Evolutionary conservation across 2,888 invertebrate species (phyloP).

Genomic region (Dorcus parallelipipedus): DNA sequence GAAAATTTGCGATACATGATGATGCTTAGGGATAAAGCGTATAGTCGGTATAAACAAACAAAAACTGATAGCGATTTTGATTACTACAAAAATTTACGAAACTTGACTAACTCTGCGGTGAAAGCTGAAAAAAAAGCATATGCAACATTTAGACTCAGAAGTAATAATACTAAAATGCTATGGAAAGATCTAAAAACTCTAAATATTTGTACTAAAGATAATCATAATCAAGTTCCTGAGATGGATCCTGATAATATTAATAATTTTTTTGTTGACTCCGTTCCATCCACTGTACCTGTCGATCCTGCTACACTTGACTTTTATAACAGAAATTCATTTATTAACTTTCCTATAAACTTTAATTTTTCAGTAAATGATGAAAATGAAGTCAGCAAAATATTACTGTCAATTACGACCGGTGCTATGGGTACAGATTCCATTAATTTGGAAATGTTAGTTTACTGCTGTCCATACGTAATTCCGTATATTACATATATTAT

Average conservation of each 20-base stretch:
- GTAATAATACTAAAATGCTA: background rate
- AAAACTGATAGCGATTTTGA: background rate
- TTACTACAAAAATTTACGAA: background rate
- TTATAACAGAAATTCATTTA: no score
- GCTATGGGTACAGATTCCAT: background rate
- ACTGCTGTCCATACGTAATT: no score
- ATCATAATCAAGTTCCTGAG: background rate
- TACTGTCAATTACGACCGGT: background rate
- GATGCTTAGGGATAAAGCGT: constrained; percentile 3
- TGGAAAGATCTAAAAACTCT: background rate
- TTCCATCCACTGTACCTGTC: no score
- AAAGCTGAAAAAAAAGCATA: background rate
- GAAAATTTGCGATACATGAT: background rate
- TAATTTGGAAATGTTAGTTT: background rate
- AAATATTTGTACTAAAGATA: background rate
- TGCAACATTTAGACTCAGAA: background rate
- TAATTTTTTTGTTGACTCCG: no score
- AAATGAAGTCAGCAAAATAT: background rate
- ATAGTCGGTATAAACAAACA: background rate
- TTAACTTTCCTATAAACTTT: background rate
- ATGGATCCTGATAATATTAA: no score
- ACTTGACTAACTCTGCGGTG: background rate
- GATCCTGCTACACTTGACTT: no score
- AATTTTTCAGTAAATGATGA: background rate
- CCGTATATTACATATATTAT: no score